Conservation (phyloP, 1,140 invertebrate genomes). For the Sarcophaga peregrina region DNA sequence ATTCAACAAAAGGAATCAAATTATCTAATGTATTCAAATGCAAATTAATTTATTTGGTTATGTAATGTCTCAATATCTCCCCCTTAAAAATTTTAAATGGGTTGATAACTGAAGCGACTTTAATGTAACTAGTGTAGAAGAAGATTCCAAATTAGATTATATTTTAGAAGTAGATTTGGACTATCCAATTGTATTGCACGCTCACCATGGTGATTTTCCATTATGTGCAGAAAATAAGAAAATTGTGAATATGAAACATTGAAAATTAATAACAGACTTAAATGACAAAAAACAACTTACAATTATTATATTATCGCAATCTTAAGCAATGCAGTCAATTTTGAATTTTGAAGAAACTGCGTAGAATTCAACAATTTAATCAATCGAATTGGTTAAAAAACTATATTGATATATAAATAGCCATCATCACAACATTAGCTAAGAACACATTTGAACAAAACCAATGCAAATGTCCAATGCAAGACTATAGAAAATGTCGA, state of each 20-base stretch:
- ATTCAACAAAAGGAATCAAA: slow-evolving; percentile 57
- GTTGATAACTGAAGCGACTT: slow-evolving; percentile 54
- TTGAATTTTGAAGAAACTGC: slow-evolving; percentile 68
- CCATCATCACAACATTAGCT: slow-evolving; percentile 57
- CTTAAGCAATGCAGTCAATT: slow-evolving; percentile 67
- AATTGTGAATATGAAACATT: slow-evolving; percentile 47
- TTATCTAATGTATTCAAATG: slow-evolving; percentile 67
- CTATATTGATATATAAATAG: slow-evolving; percentile 69
- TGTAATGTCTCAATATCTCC: slow-evolving; percentile 67
- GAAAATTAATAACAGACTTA: slow-evolving; percentile 63
- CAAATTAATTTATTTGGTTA: slow-evolving; percentile 71
- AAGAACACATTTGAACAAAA: slow-evolving; percentile 68
- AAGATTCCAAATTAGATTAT: slow-evolving; percentile 67
- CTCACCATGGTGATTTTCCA: slow-evolving; percentile 69
- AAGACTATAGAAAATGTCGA: slow-evolving; percentile 69
- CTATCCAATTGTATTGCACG: slow-evolving; percentile 67
- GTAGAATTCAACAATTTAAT: slow-evolving; percentile 69
- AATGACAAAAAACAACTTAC: slow-evolving; percentile 66
- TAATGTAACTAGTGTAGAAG: slow-evolving; percentile 60
- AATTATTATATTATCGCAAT: slow-evolving; percentile 68
- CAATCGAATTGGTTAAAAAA: slow-evolving; percentile 68
- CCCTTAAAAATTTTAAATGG: slow-evolving; percentile 67
- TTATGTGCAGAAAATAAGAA: slow-evolving; percentile 65
- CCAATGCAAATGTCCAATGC: slow-evolving; percentile 69
- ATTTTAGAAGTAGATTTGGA: slow-evolving; percentile 69